phyloP scores from a whole-genome alignment of 2,888 invertebrate species.

The Synergus laeviventris region DNA sequence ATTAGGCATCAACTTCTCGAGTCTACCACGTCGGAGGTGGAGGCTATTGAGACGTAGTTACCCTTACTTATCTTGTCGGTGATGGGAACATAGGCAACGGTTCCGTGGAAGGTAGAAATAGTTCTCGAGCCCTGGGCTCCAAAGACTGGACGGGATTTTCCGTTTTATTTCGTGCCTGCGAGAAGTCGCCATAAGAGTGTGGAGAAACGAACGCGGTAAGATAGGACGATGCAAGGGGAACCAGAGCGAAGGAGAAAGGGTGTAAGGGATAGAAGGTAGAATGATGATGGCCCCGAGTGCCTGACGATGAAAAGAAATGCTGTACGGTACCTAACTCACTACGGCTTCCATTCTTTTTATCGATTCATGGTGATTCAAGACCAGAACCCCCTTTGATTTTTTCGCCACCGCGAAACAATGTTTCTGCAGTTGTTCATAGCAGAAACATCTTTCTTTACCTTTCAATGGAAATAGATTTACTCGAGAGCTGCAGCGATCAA shows the following conservation, averaged over 20 bases:
- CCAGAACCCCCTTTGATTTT: conserved; percentile 5
- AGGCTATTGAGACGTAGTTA: conserved; percentile 32
- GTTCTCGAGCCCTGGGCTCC: neutral
- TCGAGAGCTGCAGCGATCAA: neutral
- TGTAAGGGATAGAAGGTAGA: neutral
- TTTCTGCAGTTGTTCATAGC: neutral
- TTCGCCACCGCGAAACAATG: neutral
- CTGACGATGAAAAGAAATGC: conserved; percentile 29
- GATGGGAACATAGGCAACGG: conserved; percentile 5
- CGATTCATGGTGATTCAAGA: conserved; percentile 22
- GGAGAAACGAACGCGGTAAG: neutral
- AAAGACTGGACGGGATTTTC: conserved; percentile 1
- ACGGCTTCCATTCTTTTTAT: conserved; percentile 27
- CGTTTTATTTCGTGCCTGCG: neutral
- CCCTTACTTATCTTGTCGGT: conserved; percentile 25
- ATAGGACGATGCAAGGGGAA: neutral
- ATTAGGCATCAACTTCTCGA: conserved; percentile 28
- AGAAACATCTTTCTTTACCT: conserved; percentile 10
- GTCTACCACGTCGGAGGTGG: neutral
- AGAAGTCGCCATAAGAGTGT: neutral
- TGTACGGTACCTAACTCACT: conserved; percentile 28
- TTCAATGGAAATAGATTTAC: neutral
- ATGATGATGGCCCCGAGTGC: conserved; percentile 9
- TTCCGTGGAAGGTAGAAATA: neutral
- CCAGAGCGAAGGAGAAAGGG: conserved; percentile 2